Base-by-base conservation (phyloP, 1,140 invertebrate genomes). In the Heliothis virescens region DNA sequence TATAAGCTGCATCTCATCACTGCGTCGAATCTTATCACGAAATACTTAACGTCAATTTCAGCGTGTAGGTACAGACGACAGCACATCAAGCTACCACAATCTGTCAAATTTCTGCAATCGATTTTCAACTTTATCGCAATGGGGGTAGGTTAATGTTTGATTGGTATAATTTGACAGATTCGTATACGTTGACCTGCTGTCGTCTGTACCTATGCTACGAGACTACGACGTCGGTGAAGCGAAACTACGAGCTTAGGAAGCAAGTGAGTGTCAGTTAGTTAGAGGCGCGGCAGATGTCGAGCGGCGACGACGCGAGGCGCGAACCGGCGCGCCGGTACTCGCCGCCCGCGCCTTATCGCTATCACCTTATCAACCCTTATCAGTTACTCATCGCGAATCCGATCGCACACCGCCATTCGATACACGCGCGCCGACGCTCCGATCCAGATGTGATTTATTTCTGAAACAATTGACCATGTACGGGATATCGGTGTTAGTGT, bases 321-420 rank as follows among this genome's bases (percentile, higher is more conserved):
- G 90, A 83, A 84, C 82, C 83, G 87, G 87, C 86, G 85, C 83
- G 84, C 67, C 67, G 67, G 67, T 71, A 71, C 87, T 87, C 88
- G 88, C 86, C 82, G 59, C 75, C 47, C 75, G 85, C 80, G 69
- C 79, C 81, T 86, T 85, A 86, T 88, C 85, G 80, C 80, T 90
- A 91, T 91, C 89, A 87, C 82, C 84, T 94, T 94, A 94, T 94
- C 91, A 92, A 81, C 85, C 86, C 87, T 94, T 93, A 94, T 94
- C 92, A 91, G 47, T 87, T 87, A 87, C 87, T 83, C 92, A 92
- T 93, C 92, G 92, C 92, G 85, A 93, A 92, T 90, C 90, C 88
- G 86, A 90, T 90, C 87, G 88, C 87, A 76, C 82, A 69, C 81
- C 81, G 86, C 85, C 74, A 63, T 65, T 92, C 89, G 86, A 90